Conservation (phyloP, 2,113 vertebrate genomes). For the Hemichromis elongatus region DNA sequence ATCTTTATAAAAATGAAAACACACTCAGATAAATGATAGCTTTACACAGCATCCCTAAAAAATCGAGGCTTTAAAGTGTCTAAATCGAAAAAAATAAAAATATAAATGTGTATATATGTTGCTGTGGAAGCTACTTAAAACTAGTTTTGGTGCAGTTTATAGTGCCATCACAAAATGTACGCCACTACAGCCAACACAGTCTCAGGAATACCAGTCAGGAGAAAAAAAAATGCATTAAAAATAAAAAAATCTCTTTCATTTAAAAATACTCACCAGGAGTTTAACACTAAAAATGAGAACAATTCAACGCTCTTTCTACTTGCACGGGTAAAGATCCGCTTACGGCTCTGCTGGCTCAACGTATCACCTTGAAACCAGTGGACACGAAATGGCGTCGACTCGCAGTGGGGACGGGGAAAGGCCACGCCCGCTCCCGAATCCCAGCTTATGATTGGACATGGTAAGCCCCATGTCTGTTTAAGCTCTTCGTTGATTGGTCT, state of each 20-base stretch:
- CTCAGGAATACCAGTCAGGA: conserved; percentile 53
- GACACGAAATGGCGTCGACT: conserved; percentile 73
- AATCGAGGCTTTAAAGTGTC: conserved; percentile 22
- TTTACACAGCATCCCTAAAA: conserved; percentile 14
- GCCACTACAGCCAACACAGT: conserved; percentile 64
- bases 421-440: neutral
- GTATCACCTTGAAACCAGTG: conserved; percentile 55
- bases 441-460: conserved; percentile 12
- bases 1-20: conserved; percentile 33
- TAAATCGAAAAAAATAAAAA: conserved; percentile 44
- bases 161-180: conserved; percentile 70
- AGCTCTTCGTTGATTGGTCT: neutral
- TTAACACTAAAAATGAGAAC: conserved; percentile 77
- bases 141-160: conserved; percentile 40
- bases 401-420: neutral
- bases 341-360: conserved; percentile 12
- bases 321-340: conserved; percentile 41
- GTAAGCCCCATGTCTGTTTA: fast-evolving
- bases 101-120: neutral
- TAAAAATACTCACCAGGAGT: conserved; percentile 80
- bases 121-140: conserved; percentile 33
- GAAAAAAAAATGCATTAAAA: conserved; percentile 63
- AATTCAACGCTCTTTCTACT: conserved; percentile 63
- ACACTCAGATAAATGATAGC: conserved; percentile 23
- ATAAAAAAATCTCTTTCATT: conserved; percentile 67